Evolutionary conservation across 2,797 vertebrate species (phyloP), one percentile per base, ranked within the genome.

Genomic region (Mus minutoides): DNA sequence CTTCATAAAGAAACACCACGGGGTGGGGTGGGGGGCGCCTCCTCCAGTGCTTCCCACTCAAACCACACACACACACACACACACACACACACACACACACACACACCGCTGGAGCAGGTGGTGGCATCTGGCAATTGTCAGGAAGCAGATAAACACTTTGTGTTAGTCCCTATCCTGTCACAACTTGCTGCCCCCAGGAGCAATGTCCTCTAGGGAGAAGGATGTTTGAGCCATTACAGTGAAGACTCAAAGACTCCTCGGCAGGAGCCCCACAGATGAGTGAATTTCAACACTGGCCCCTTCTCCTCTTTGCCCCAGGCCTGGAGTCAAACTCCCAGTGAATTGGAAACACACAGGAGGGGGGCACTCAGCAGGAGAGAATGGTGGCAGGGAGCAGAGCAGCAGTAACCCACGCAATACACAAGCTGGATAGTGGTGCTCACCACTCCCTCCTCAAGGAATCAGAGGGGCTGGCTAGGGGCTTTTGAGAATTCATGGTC

Each of bases 11-110:
- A 34, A 40, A 62, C 9, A 3, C 31, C 67, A 29, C 0, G 0
- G 0, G 29, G 3, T 3, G 4, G 46, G 46, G 46, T 49, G 46
- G 46, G 46, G 0, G 0, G 24, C 2, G 3, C 40, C 21, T n/a
- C 64, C 46, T 75, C 73, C 37, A 13, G 56, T 0, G 31, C 24
- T 60, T 40, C 40, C 54, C n/a, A 9, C 69, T 80, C 52, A 11
- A 6, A 80, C 40, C 34, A 14, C 73, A 67, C 3, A 34, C 2
- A n/a, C n/a, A n/a, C n/a, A n/a, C n/a, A n/a, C n/a, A n/a, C n/a
- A n/a, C n/a, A n/a, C n/a, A n/a, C n/a, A n/a, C n/a, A n/a, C n/a
- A n/a, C n/a, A n/a, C n/a, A n/a, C n/a, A n/a, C n/a, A n/a, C n/a
- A n/a, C n/a, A n/a, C n/a, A n/a, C n/a, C n/a, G n/a, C n/a, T n/a